A percentile compares a stretch with the other conserved stretches of the same genome.
phyloP scores from a whole-genome alignment of 2,113 vertebrate genomes.

The Salvelinus namaycush region DNA sequence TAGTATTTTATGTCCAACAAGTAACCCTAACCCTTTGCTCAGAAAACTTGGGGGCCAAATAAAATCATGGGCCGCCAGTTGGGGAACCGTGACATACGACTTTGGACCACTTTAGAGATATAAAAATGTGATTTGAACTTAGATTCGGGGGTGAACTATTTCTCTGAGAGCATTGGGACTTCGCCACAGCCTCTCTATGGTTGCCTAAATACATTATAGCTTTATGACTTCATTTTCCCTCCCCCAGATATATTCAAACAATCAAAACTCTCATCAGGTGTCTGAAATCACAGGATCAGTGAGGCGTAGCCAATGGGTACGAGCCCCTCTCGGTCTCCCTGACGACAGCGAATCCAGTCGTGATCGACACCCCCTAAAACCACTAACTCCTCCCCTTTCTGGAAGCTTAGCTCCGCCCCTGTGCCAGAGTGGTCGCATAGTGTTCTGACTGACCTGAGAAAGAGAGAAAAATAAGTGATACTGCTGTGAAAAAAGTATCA shows the following conservation, averaged over 20 bases:
- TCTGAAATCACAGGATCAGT: slow-evolving; percentile 82
- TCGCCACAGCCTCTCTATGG: slow-evolving; percentile 47
- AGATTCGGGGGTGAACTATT: slow-evolving; percentile 51
- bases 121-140: background rate
- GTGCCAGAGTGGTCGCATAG: slow-evolving; percentile 85
- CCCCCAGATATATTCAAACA: background rate
- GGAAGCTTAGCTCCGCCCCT: slow-evolving; percentile 81
- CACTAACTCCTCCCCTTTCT: slow-evolving; percentile 84
- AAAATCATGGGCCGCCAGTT: no score
- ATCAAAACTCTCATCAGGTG: slow-evolving; percentile 35
- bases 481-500: no score
- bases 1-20: no score
- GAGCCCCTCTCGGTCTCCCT: slow-evolving; percentile 80
- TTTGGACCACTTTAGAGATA: slow-evolving; percentile 12
- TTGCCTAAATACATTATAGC: slow-evolving; percentile 44
- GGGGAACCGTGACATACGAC: slow-evolving; percentile 20
- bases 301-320: slow-evolving; percentile 94
- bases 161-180: slow-evolving; percentile 54
- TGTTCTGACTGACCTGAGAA: slow-evolving; percentile 81
- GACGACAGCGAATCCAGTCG: slow-evolving; percentile 92
- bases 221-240: background rate
- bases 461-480: slow-evolving; percentile 21
- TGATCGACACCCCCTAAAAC: slow-evolving; percentile 85
- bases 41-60: no score
- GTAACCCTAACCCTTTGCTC: no score